Evolutionary conservation across 1,140 invertebrate genomes (phyloP), one percentile per base, ranked within the genome.

Genomic region (Scaptomyza graminum): DNA sequence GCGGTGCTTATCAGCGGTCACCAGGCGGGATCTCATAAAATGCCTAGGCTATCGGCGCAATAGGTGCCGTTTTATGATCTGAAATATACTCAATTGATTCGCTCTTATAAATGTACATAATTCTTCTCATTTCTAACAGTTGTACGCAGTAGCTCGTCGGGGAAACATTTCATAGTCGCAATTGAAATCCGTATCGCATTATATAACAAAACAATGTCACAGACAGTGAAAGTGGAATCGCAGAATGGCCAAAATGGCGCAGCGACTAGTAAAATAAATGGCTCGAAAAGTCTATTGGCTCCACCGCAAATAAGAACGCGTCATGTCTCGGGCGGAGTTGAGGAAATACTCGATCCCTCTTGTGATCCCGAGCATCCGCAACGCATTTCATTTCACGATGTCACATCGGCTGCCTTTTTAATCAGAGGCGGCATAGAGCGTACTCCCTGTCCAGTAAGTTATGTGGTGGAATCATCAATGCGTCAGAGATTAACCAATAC

Each of bases 401-500:
- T 98, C 15, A 97, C 96, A 12, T 96, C 96, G 6, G 97, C 97
- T 0, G 96, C 97, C 0, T 98, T 95, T 90, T 95, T 96, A 89
- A 97, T 98, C 39, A 96, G 96, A 90, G 94, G 93, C 77, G 97
- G 97, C 12, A 95, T 98, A 47, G 93, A 95, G 44, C 94, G 94
- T 68, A 98, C 97, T 41, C 96, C 97, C 43, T 98, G 97, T 90
- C 94, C 95, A 76, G 97, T 97, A 94, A 94, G 59, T 62, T 34
- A 15, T 62, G 12, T 4, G 4, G 1, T 22, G 2, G 12, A 16
- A 54, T 6, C 1, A 34, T 15, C n/a, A 7, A 18, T 28, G 8
- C 7, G 5, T 4, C 22, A 55, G 44, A 7, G 11, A 25, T 7
- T 41, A 8, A 44, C 0, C 16, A 18, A 34, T 31, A 1, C n/a